Evolutionary conservation across 2,797 vertebrate genomes (phyloP).

Genomic region (Brachyrhaphis roseni): DNA sequence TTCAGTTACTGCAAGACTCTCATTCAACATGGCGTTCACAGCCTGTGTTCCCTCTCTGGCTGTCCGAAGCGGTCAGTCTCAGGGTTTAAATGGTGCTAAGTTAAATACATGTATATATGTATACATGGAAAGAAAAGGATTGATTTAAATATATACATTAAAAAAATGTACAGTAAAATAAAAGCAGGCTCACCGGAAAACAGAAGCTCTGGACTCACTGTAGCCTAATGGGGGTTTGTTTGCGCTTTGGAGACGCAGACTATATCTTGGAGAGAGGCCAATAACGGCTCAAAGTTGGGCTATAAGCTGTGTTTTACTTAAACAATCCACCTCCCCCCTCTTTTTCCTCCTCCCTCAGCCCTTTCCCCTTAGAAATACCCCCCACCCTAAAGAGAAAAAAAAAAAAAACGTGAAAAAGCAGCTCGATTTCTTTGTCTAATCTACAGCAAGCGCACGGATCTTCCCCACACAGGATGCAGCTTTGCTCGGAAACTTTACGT

Average conservation of each 20-base stretch:
- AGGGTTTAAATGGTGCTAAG: conserved; percentile 24
- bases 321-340: conserved; percentile 46
- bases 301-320: conserved; percentile 61
- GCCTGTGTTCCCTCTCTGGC: conserved; percentile 65
- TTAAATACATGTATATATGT: not conserved
- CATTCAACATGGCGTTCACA: conserved; percentile 79
- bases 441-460: conserved; percentile 47
- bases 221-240: conserved; percentile 46
- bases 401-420: not conserved
- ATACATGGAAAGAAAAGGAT: conserved; percentile 23
- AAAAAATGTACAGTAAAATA: conserved; percentile 28
- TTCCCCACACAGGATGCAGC: conserved; percentile 55
- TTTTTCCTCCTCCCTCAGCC: not conserved
- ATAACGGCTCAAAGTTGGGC: conserved; percentile 56
- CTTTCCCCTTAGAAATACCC: not conserved
- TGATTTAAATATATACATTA: not conserved
- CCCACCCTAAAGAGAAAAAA: too few relatives aligned
- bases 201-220: conserved; percentile 63
- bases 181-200: conserved; percentile 72
- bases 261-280: conserved; percentile 66
- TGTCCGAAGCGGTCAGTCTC: conserved; percentile 51
- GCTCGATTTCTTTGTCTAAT: not conserved
- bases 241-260: conserved; percentile 49
- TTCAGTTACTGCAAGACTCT: conserved; percentile 43
- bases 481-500: conserved; percentile 70